These are phyloP conservation scores for Eucera pruinosa DNA, from an alignment of 2,888 invertebrate species.

Conservation along the genomic window DNA sequence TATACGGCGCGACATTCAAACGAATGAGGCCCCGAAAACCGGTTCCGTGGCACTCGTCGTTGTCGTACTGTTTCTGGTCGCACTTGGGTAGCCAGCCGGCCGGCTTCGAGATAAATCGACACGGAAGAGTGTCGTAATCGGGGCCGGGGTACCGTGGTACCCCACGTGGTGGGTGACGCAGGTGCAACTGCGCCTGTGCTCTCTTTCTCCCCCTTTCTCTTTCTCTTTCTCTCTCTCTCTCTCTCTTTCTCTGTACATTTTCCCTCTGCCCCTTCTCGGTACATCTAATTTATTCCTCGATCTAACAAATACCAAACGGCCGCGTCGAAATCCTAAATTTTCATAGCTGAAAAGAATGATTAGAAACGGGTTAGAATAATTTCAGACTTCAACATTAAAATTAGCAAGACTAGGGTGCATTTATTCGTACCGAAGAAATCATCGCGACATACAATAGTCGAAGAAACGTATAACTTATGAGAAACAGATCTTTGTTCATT, in stretches of 20 bases:
- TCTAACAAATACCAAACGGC: not conserved
- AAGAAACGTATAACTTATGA: too few relatives aligned
- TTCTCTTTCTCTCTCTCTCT: conserved; percentile 10
- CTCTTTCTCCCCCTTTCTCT: conserved; percentile 21
- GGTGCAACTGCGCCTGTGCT: conserved; percentile 55
- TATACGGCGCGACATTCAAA: conserved; percentile 70
- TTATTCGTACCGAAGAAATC: too few relatives aligned
- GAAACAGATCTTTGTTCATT: too few relatives aligned
- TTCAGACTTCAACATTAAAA: too few relatives aligned
- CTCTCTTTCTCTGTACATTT: not conserved
- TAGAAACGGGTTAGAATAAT: too few relatives aligned
- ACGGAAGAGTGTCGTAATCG: conserved; percentile 75
- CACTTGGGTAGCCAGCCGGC: conserved; percentile 46
- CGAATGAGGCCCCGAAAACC: conserved; percentile 69
- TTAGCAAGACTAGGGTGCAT: too few relatives aligned
- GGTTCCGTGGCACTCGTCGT: conserved; percentile 54
- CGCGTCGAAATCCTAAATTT: too few relatives aligned
- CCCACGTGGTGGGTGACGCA: conserved; percentile 66
- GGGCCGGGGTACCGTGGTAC: conserved; percentile 65
- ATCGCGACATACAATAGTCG: too few relatives aligned
- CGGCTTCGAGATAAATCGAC: conserved; percentile 69
- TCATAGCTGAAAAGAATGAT: too few relatives aligned
- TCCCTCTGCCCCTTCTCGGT: not conserved
- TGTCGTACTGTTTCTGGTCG: conserved; percentile 43
- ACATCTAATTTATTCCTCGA: conserved; percentile 12